phyloP scores from a whole-genome alignment of 2,888 invertebrate species.

The Argyra leucocephala region DNA sequence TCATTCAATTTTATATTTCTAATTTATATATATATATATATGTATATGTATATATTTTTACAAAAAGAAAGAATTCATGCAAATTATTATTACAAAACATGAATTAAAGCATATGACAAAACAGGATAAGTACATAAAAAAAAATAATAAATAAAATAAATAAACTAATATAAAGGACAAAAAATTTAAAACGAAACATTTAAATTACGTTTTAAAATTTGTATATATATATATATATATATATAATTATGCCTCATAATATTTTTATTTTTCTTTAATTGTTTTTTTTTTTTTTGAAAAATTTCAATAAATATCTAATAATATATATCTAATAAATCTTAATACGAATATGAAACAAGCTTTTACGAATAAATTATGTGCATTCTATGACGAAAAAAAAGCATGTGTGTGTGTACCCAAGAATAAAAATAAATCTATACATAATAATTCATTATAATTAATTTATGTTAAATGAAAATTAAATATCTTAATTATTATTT shows the following conservation, averaged over 20 bases:
- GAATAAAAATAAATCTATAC: not conserved
- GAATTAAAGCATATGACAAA: constrained; percentile 6
- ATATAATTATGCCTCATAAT: no score
- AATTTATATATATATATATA: no score
- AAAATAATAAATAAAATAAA: not conserved
- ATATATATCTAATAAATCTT: no score
- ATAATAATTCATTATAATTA: no score
- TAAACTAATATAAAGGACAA: not conserved
- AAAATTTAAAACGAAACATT: not conserved
- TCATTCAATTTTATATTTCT: no score
- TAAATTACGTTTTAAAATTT: not conserved
- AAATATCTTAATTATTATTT: no score
- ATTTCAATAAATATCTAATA: no score
- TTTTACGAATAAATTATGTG: not conserved
- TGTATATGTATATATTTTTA: no score
- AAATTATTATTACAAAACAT: not conserved
- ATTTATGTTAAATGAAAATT: no score
- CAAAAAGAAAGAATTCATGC: not conserved
- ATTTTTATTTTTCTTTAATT: no score
- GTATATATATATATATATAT: no score
- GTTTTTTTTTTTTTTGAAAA: no score
- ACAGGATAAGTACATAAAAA: not conserved
- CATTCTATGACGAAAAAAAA: not conserved
- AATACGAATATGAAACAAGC: not conserved
- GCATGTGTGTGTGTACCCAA: not conserved